A percentile compares a stretch with the other conserved stretches of the same genome.
Evolutionary conservation across 1,140 invertebrate genomes (phyloP).

Genomic region (Euglossa dilemma): DNA sequence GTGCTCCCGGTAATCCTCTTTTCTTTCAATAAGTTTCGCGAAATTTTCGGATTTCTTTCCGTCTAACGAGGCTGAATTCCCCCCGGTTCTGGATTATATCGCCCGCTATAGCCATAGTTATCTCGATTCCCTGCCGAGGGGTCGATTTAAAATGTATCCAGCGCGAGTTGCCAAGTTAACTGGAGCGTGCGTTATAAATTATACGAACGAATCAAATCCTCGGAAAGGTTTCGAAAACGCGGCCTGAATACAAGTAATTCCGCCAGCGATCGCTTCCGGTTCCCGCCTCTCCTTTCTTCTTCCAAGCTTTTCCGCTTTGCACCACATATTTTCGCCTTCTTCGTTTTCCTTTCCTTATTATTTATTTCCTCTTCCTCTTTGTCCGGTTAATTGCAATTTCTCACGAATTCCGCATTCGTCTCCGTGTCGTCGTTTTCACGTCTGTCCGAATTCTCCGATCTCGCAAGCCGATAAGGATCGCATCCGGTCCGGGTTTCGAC

Average conservation of each 20-base stretch:
- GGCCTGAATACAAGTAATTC: slow-evolving; percentile 61
- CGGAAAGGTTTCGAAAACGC: slow-evolving; percentile 38
- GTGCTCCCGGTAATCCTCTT: slow-evolving; percentile 46
- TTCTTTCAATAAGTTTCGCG: slow-evolving; percentile 48
- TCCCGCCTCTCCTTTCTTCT: background rate
- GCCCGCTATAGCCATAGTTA: slow-evolving; percentile 35
- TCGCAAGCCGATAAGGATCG: background rate
- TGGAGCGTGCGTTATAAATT: slow-evolving; percentile 60
- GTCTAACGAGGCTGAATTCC: slow-evolving; percentile 43
- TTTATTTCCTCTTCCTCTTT: background rate
- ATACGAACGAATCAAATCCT: slow-evolving; percentile 57
- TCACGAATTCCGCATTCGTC: background rate
- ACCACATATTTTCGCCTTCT: slow-evolving; percentile 27
- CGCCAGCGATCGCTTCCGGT: slow-evolving; percentile 28
- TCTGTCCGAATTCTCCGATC: background rate
- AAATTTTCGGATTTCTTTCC: slow-evolving; percentile 56
- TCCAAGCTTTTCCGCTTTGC: slow-evolving; percentile 17
- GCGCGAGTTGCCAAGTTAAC: slow-evolving; percentile 60
- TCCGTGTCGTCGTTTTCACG: background rate
- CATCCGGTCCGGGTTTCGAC: background rate
- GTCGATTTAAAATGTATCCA: slow-evolving; percentile 64
- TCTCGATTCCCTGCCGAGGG: slow-evolving; percentile 12
- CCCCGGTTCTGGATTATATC: slow-evolving; percentile 32
- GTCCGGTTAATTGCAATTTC: background rate
- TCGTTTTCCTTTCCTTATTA: background rate